phyloP scores from a whole-genome alignment of 2,888 invertebrate genomes.

The Patella caerulea region DNA sequence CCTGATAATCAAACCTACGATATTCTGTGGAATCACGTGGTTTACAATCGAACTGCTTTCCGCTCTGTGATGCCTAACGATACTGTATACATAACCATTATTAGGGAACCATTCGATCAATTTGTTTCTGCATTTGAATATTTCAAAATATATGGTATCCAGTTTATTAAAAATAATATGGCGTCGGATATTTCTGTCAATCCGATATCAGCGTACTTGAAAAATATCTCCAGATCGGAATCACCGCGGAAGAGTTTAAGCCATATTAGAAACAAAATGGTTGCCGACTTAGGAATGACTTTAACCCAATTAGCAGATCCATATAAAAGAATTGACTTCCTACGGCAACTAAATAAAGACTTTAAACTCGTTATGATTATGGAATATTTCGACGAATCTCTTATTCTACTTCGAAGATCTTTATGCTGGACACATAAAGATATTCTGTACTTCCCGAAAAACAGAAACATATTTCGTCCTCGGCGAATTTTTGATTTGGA shows the following conservation, averaged over 20 bases:
- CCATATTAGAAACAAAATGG: conserved; percentile 36
- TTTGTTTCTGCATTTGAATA: conserved; percentile 43
- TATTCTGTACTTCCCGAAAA: conserved; percentile 44
- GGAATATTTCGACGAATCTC: conserved; percentile 52
- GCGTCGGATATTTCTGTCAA: conserved; percentile 20
- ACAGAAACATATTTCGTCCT: conserved; percentile 31
- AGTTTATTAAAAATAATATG: conserved; percentile 3
- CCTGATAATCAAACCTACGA: conserved; percentile 15
- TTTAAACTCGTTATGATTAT: conserved; percentile 53
- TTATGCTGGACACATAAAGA: conserved; percentile 53
- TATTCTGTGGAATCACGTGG: conserved; percentile 28
- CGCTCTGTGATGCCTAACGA: conserved; percentile 38
- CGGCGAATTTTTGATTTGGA: conserved; percentile 24
- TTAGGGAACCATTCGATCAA: conserved; percentile 42
- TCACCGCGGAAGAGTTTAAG: conserved; percentile 12
- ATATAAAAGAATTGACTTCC: conserved; percentile 24
- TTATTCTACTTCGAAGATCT: conserved; percentile 46
- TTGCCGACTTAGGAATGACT: conserved; percentile 35
- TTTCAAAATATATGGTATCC: conserved; percentile 20
- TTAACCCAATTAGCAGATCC: conserved; percentile 14
- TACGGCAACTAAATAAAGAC: conserved; percentile 38
- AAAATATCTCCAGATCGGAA: conserved; percentile 19
- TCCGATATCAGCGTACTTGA: conserved; percentile 30
- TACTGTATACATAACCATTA: conserved; percentile 39
- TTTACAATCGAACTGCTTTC: conserved; percentile 34